phyloP scores from a whole-genome alignment of 1,140 invertebrate species.

The Euglossa dilemma region DNA sequence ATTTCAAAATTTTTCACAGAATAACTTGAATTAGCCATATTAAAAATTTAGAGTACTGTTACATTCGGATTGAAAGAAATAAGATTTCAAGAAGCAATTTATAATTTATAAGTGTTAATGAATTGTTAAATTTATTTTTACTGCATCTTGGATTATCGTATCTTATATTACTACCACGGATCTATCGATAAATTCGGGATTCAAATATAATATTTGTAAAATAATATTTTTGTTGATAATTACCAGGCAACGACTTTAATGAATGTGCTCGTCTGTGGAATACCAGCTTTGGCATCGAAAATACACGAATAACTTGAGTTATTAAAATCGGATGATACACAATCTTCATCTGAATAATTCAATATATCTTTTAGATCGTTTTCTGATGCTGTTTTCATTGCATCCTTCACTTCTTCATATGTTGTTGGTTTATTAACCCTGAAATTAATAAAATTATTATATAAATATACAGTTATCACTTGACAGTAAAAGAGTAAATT shows the following conservation, averaged over 20 bases:
- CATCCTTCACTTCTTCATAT: conserved; percentile 86
- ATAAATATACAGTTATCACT: not conserved
- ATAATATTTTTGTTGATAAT: conserved; percentile 71
- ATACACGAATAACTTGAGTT: conserved; percentile 85
- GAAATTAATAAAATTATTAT: not conserved
- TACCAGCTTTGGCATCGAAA: conserved; percentile 88
- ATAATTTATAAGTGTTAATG: not conserved
- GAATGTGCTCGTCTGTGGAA: conserved; percentile 84
- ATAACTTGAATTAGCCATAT: not conserved
- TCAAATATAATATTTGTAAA: not conserved
- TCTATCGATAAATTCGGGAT: conserved; percentile 71
- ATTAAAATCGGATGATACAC: conserved; percentile 88
- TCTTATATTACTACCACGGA: not conserved
- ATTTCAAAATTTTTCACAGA: not conserved
- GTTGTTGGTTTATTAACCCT: conserved; percentile 77
- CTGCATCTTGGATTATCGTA: not conserved
- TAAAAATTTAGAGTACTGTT: not conserved
- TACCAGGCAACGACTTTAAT: conserved; percentile 87
- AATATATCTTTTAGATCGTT: conserved; percentile 85
- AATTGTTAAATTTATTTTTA: not conserved
- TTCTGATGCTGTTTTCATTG: conserved; percentile 85
- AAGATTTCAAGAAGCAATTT: not conserved
- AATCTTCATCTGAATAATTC: conserved; percentile 88
- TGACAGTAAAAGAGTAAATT: too few species aligned
- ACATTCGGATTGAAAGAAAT: not conserved